Percentiles rank a stretch among this genome's conserved stretches.
Conservation (phyloP, 1,140 invertebrate genomes). For the Subanguina moxae region DNA sequence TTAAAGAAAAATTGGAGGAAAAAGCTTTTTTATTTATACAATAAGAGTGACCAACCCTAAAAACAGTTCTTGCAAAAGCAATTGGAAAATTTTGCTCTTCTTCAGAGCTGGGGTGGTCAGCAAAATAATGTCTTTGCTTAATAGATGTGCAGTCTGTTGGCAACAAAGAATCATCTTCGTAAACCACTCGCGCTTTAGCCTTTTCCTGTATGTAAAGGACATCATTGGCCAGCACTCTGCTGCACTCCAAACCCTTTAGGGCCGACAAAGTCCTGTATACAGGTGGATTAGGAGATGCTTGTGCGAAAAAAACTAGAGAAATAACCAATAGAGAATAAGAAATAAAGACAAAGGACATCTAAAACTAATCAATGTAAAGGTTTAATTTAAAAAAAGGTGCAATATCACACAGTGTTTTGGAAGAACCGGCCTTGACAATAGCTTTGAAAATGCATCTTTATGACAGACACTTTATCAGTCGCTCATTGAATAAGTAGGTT, state of each 20-base stretch:
- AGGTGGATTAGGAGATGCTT: no score
- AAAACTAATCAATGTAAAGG: no score
- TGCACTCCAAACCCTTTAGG: conserved; percentile 10
- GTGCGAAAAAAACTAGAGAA: no score
- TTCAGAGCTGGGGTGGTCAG: conserved; percentile 15
- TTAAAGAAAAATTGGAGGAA: no score
- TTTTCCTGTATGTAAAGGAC: conserved; percentile 7
- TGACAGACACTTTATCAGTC: no score
- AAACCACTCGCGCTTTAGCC: not conserved
- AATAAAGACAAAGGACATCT: no score
- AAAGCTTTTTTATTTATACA: no score
- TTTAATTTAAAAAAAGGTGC: not conserved
- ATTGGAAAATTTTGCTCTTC: conserved; percentile 40
- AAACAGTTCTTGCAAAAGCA: conserved; percentile 39
- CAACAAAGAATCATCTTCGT: conserved; percentile 10
- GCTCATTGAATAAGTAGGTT: no score
- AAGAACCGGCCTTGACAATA: no score
- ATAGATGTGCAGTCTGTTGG: conserved; percentile 28
- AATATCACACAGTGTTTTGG: no score
- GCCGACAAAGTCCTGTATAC: not conserved
- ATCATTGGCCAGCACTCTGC: conserved; percentile 18
- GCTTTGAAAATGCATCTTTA: no score
- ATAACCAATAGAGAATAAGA: no score
- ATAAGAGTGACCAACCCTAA: conserved; percentile 20
- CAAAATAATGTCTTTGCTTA: conserved; percentile 22